These are phyloP conservation scores for Parelbella ahira DNA, from an alignment of 2,888 invertebrate genomes.

Conservation along the genomic window DNA sequence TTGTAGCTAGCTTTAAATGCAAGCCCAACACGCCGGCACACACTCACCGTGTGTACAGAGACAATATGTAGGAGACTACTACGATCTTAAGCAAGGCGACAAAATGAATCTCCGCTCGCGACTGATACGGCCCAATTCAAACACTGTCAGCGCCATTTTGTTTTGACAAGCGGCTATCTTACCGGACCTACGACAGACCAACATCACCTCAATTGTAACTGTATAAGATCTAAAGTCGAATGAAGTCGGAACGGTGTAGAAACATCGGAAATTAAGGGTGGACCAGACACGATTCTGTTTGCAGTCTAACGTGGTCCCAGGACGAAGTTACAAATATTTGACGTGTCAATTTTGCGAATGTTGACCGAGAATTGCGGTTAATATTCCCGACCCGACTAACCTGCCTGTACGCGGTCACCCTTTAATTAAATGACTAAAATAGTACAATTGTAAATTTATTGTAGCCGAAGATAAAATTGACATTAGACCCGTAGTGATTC, in stretches of 20 bases:
- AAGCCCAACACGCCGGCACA: constrained; percentile 73
- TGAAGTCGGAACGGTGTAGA: constrained; percentile 46
- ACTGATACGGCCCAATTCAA: constrained; percentile 80
- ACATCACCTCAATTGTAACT: constrained; percentile 47
- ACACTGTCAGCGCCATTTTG: constrained; percentile 79
- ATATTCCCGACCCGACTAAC: constrained; percentile 74
- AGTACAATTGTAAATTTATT: constrained; percentile 72
- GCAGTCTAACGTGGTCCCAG: constrained; percentile 79
- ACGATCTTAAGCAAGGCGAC: constrained; percentile 79
- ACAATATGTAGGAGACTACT: constrained; percentile 77
- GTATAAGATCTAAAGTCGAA: constrained; percentile 25
- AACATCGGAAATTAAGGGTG: constrained; percentile 80
- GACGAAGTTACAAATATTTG: constrained; percentile 81
- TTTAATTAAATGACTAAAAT: constrained; percentile 77
- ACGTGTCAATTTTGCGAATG: constrained; percentile 81
- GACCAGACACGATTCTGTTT: constrained; percentile 80
- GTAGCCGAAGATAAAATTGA: constrained; percentile 44
- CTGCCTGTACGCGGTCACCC: constrained; percentile 60
- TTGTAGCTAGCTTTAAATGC: constrained; percentile 79
- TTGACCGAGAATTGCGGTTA: constrained; percentile 80
- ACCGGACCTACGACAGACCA: constrained; percentile 42
- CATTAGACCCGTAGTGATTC: constrained; percentile 25
- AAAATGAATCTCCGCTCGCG: constrained; percentile 79
- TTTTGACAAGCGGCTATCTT: constrained; percentile 77
- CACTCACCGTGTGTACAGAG: constrained; percentile 75